These are phyloP conservation scores for Meganola albula DNA, from an alignment of 2,888 invertebrate species.

Conservation along the genomic window DNA sequence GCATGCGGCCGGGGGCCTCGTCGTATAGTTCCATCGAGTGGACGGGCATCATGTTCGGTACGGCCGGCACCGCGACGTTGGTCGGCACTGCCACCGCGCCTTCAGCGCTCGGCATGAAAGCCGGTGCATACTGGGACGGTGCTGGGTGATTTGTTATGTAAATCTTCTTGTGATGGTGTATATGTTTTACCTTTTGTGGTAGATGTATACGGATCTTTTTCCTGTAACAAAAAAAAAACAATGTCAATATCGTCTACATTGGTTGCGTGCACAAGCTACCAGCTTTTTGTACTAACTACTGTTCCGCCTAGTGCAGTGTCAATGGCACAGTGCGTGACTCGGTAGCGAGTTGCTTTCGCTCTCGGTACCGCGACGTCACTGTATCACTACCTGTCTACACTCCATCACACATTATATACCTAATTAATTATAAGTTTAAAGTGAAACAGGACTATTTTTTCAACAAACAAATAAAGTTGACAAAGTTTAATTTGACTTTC, in stretches of 20 bases:
- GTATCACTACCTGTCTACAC: constrained; percentile 20
- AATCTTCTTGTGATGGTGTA: constrained; percentile 75
- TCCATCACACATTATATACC: constrained; percentile 44
- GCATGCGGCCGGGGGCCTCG: constrained; percentile 42
- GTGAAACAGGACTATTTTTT: too few relatives aligned
- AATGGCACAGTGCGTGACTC: constrained; percentile 60
- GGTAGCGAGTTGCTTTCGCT: constrained; percentile 60
- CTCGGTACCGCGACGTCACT: constrained; percentile 40
- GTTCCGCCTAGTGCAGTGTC: constrained; percentile 60
- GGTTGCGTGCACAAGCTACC: constrained; percentile 48
- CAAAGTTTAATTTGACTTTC: constrained; percentile 49
- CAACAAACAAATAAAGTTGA: too few relatives aligned
- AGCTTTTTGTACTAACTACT: constrained; percentile 35
- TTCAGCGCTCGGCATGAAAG: constrained; percentile 63
- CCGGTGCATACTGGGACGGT: constrained; percentile 66
- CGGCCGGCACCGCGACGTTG: constrained; percentile 52
- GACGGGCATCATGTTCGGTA: constrained; percentile 48
- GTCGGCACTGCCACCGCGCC: constrained; percentile 59
- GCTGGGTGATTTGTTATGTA: constrained; percentile 73
- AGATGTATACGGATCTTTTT: constrained; percentile 77
- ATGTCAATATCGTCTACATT: constrained; percentile 38
- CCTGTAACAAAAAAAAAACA: constrained; percentile 65
- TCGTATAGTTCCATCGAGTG: constrained; percentile 58
- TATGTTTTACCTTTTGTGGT: constrained; percentile 76
- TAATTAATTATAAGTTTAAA: too few relatives aligned